A percentile compares a stretch with the other conserved stretches of the same genome.
phyloP scores from a whole-genome alignment of 1,140 invertebrate species.

The Nomia melanderi region DNA sequence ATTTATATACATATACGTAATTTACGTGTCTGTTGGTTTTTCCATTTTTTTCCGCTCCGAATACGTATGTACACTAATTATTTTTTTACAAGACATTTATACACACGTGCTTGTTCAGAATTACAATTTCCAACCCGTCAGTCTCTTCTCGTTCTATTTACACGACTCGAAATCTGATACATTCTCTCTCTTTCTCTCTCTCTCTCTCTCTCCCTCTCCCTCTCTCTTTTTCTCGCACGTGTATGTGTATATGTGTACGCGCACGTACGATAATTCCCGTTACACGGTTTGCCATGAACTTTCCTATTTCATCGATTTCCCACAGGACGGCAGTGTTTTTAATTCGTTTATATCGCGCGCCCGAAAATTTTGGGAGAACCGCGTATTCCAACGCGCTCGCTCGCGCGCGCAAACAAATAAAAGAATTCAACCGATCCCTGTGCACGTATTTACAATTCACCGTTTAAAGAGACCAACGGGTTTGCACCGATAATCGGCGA shows the following conservation, averaged over 20 bases:
- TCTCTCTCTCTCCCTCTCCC: too few species aligned
- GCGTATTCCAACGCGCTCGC: neutral
- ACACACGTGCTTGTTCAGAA: conserved; percentile 14
- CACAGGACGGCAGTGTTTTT: conserved; percentile 59
- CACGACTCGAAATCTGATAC: conserved; percentile 5
- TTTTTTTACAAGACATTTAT: conserved; percentile 30
- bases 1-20: conserved; percentile 33
- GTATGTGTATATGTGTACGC: too few species aligned
- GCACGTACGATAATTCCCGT: neutral
- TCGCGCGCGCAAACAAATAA: too few species aligned
- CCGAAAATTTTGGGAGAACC: neutral
- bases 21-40: neutral
- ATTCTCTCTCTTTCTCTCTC: too few species aligned
- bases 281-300: too few species aligned
- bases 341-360: conserved; percentile 49
- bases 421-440: neutral
- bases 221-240: too few species aligned
- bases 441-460: neutral
- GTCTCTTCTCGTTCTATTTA: neutral
- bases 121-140: neutral
- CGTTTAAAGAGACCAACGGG: neutral
- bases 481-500: neutral
- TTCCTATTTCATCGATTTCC: conserved; percentile 12
- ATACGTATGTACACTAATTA: conserved; percentile 43
- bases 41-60: too few species aligned